Evolutionary conservation across 2,888 invertebrate genomes (phyloP), one percentile per base, ranked within the genome.

Genomic region (Bruchidius siliquastri): DNA sequence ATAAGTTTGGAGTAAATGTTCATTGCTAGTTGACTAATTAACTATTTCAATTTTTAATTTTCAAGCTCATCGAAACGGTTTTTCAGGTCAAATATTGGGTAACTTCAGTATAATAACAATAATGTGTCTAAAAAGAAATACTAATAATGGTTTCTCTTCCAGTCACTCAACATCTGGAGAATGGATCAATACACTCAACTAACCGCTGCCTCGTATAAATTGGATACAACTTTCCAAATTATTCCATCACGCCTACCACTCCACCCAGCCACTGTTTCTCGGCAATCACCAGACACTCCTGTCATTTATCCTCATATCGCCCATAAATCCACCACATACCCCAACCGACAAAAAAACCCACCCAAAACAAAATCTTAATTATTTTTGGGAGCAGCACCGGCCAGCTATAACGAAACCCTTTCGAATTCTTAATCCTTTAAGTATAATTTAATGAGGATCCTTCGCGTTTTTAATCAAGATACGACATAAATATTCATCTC

Each of bases 401-500:
- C 49, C 49, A 49, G 49, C 49, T 8, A 49, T 49, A 49, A 49
- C 49, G 49, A 49, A 49, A 49, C 49, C 49, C 49, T 49, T 49
- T 49, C 49, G 49, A 49, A 49, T 49, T 49, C 26, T 22, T 68
- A 67, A 72, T 72, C 72, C 72, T 71, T 26, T 72, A 72, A 74
- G 72, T 72, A 74, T 74, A 74, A 73, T 70, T 71, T 72, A 74
- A 74, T 71, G 72, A 75, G 70, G 75, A 21, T 68, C 74, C 70
- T 68, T 76, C 73, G 73, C 73, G 67, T 74, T 77, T 74, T 75
- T 73, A 77, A 77, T 77, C 71, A 73, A 71, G 26, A 32, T 30
- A 69, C 72, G 72, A 71, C 76, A 74, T 77, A 76, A 77, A 77
- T 77, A 77, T 77, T 73, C 73, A 76, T 75, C 75, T 71, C 70